phyloP scores from a whole-genome alignment of 2,888 invertebrate species.

The Drosophila pseudotalamancana region DNA sequence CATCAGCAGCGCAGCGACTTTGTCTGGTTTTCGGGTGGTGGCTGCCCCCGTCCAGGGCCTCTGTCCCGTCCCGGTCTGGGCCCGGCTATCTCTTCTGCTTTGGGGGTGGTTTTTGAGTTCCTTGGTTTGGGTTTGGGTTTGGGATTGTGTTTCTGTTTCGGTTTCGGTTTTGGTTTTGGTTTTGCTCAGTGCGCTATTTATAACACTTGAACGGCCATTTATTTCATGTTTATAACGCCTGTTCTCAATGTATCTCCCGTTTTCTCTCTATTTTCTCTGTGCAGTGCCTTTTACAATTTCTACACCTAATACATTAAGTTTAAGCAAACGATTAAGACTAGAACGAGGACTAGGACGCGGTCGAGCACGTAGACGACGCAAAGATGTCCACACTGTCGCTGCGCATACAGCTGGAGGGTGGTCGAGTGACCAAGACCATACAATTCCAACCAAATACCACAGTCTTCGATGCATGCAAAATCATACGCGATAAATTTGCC shows the following conservation, averaged over 20 bases:
- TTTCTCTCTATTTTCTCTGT: slow-evolving; percentile 22
- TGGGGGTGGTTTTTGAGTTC: slow-evolving; percentile 66
- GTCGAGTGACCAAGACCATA: slow-evolving; percentile 97
- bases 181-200: slow-evolving; percentile 48
- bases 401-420: slow-evolving; percentile 93
- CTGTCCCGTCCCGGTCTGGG: slow-evolving; percentile 24
- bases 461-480: slow-evolving; percentile 97
- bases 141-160: slow-evolving; percentile 18
- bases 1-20: slow-evolving; percentile 60
- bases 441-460: slow-evolving; percentile 98
- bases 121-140: slow-evolving; percentile 32
- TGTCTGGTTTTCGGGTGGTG: slow-evolving; percentile 74
- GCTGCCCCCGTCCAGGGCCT: slow-evolving; percentile 44
- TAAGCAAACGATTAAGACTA: slow-evolving; percentile 65
- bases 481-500: slow-evolving; percentile 97
- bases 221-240: slow-evolving; percentile 49
- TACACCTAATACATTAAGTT: slow-evolving; percentile 63
- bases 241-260: slow-evolving; percentile 13
- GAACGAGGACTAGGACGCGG: slow-evolving; percentile 31
- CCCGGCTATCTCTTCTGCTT: slow-evolving; percentile 38
- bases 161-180: slow-evolving; percentile 19
- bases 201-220: slow-evolving; percentile 57
- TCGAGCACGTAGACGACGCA: slow-evolving; percentile 29
- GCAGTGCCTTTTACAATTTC: slow-evolving; percentile 79
- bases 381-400: slow-evolving; percentile 88